phyloP scores from a whole-genome alignment of 2,797 vertebrate genomes.

The Varecia variegata region DNA sequence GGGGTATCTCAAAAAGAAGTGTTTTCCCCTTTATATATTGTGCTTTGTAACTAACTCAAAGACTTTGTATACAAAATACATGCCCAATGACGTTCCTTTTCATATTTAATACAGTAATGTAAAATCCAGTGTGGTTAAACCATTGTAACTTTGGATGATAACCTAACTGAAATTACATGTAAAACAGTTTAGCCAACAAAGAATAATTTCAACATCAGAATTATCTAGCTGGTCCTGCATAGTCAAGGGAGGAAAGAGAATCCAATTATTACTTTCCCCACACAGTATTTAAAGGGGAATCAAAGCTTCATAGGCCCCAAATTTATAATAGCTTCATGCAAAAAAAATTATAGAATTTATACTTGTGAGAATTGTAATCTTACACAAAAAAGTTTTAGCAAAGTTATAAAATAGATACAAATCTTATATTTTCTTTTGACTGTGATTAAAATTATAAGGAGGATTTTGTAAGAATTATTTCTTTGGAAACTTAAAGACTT shows the following conservation, averaged over 20 bases:
- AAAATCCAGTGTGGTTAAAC: not conserved
- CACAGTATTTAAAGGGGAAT: not conserved
- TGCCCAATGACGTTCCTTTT: not conserved
- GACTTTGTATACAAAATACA: not conserved
- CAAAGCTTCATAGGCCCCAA: not conserved
- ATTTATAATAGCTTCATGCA: conserved; percentile 31
- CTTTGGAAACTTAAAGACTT: not conserved
- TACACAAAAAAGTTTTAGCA: not conserved
- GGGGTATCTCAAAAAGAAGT: not conserved
- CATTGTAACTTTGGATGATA: conserved; percentile 19
- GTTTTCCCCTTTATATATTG: not conserved
- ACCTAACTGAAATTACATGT: not conserved
- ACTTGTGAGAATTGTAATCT: conserved; percentile 10
- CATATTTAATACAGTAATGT: not conserved
- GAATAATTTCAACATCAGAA: conserved; percentile 38
- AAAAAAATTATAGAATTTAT: conserved; percentile 24
- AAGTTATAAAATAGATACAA: not conserved
- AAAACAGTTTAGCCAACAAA: conserved; percentile 12
- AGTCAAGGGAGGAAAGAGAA: not conserved
- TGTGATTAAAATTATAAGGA: not conserved
- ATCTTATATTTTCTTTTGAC: conserved; percentile 21
- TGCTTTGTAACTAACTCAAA: not conserved
- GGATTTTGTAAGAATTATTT: conserved; percentile 20
- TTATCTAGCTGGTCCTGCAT: not conserved
- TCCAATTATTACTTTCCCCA: conserved; percentile 33